These are phyloP conservation scores for Diploscapter pachys DNA, from an alignment of 1,140 invertebrate genomes.

Conservation along the genomic window DNA sequence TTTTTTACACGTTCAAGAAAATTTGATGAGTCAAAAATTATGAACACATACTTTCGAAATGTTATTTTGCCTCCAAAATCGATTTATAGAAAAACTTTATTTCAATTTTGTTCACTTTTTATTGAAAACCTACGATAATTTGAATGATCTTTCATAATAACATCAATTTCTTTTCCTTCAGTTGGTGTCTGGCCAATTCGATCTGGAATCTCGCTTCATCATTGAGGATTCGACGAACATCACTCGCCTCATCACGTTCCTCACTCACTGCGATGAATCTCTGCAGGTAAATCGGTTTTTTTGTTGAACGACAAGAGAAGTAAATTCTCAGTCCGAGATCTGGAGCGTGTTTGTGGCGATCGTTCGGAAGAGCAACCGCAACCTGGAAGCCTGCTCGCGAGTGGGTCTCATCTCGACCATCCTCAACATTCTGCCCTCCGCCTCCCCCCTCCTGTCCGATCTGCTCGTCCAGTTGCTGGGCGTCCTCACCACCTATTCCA, in stretches of 20 bases:
- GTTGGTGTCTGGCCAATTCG: conserved; percentile 97
- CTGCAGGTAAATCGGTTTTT: conserved; percentile 73
- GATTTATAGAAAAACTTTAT: too few relatives aligned
- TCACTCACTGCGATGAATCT: conserved; percentile 89
- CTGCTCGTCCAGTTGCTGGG: conserved; percentile 94
- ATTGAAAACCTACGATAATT: too few relatives aligned
- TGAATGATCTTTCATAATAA: background rate
- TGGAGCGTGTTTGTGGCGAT: conserved; percentile 99
- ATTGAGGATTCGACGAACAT: conserved; percentile 96
- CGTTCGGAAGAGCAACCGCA: conserved; percentile 90
- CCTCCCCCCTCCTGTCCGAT: conserved; percentile 92
- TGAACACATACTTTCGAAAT: too few relatives aligned
- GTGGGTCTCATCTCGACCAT: conserved; percentile 90
- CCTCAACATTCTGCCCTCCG: conserved; percentile 78
- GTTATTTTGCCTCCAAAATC: too few relatives aligned
- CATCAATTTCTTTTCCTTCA: background rate
- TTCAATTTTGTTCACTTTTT: too few relatives aligned
- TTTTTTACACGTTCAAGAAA: conserved; percentile 16
- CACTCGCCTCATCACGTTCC: conserved; percentile 89
- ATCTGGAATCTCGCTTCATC: conserved; percentile 98
- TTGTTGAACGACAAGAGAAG: background rate
- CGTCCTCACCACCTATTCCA: conserved; percentile 92
- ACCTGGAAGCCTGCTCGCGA: conserved; percentile 96
- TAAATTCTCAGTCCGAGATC: conserved; percentile 81
- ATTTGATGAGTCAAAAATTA: too few relatives aligned